Conservation (phyloP, 92 coral and sea anemone species). For the Porites divaricata region DNA sequence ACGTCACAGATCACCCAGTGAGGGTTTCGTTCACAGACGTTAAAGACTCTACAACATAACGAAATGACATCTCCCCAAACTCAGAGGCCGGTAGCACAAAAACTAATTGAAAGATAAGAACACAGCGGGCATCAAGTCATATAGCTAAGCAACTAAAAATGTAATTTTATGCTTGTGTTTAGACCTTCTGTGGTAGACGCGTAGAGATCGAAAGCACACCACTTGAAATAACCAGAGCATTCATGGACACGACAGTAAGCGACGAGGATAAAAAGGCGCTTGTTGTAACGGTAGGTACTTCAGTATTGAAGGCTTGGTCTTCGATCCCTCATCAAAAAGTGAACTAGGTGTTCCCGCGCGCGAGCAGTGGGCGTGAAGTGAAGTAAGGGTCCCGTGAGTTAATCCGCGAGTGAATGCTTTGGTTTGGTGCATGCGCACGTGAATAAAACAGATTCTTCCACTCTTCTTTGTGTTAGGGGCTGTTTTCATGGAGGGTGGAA, state of each 20-base stretch:
- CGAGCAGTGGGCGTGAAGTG: too few species aligned
- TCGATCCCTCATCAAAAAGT: not conserved
- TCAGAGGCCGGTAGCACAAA: not conserved
- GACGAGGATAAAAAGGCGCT: conserved; percentile 63
- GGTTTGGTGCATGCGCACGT: too few species aligned
- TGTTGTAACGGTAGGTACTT: conserved; percentile 63
- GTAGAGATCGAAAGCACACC: conserved; percentile 87
- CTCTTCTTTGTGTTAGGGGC: too few species aligned
- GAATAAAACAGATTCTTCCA: too few species aligned
- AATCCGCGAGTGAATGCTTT: too few species aligned
- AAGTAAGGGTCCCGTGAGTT: too few species aligned
- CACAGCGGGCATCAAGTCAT: not conserved
- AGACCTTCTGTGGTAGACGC: conserved; percentile 96
- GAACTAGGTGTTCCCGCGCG: too few species aligned
- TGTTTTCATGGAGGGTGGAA: too few species aligned
- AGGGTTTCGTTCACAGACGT: too few species aligned
- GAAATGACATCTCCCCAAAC: not conserved
- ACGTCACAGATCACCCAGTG: too few species aligned
- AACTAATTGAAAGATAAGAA: too few species aligned
- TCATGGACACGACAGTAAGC: conserved; percentile 29
- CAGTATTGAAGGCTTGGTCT: not conserved
- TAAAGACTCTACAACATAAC: not conserved
- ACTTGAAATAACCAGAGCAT: conserved; percentile 64
- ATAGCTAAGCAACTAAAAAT: not conserved
- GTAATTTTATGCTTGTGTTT: not conserved